phyloP scores from a whole-genome alignment of 2,888 invertebrate genomes.

The Sarcophaga variegata region DNA sequence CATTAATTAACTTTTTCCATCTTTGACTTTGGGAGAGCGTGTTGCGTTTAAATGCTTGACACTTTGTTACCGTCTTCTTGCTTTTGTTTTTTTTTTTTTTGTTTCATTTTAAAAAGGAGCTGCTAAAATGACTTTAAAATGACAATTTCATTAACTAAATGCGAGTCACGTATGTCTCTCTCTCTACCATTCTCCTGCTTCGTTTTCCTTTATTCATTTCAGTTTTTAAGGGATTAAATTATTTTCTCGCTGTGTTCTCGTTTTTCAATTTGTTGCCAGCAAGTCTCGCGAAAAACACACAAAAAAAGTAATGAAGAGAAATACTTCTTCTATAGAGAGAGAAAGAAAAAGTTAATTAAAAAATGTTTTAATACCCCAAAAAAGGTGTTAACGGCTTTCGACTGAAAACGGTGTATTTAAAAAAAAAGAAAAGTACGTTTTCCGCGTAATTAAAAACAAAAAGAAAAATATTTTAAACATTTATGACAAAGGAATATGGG shows the following conservation, averaged over 20 bases:
- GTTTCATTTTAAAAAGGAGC: background rate
- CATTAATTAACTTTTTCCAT: conserved; percentile 57
- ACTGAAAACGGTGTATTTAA: background rate
- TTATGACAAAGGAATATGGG: background rate
- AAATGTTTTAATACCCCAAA: conserved; percentile 38
- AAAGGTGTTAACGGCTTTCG: conserved; percentile 53
- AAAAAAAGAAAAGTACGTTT: conserved; percentile 13
- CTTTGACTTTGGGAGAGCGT: background rate
- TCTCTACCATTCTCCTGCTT: conserved; percentile 12
- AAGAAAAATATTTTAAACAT: conserved; percentile 37
- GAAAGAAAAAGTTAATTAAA: conserved; percentile 62
- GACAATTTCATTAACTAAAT: conserved; percentile 69
- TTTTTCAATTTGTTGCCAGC: conserved; percentile 55
- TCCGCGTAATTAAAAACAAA: conserved; percentile 43
- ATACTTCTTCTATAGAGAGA: too few relatives aligned
- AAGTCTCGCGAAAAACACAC: background rate
- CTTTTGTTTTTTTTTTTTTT: background rate
- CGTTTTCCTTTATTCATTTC: background rate
- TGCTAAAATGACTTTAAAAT: conserved; percentile 60
- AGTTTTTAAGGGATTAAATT: conserved; percentile 57
- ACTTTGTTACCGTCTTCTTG: conserved; percentile 42
- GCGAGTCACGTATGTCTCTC: conserved; percentile 65
- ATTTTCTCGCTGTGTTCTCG: conserved; percentile 12
- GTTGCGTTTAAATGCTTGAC: conserved; percentile 48
- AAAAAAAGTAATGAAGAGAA: background rate